Base-by-base conservation (phyloP, 2,888 invertebrate species). In the Oxyteleia sp. region DNA sequence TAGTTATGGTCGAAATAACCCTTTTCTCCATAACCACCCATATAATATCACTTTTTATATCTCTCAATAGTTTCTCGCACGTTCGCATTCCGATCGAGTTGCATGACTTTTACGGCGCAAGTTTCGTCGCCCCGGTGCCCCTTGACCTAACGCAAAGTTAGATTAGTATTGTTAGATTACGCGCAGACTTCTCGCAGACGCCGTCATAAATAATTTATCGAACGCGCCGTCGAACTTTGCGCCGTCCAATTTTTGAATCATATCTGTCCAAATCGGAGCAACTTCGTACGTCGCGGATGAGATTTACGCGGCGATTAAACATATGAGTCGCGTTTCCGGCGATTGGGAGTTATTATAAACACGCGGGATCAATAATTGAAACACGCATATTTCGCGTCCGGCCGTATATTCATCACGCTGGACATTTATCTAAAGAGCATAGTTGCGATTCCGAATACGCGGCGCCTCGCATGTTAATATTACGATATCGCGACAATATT, bases 91-190 rank as follows among this genome's bases (percentile, higher is more conserved):
- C 20, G 53, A 74, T 74, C 63, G 32, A 15, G 41, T 4, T 20
- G 49, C 55, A 59, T 59, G 76, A 57, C 76, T 59, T 76, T 64
- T 68, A 64, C 71, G 20, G 64, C 23, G 10, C 49, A 79, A 79
- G 55, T 79, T 69, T 69, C 41, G 47, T 41, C 69, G 63, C 57
- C 45, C 13, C 20, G 41, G 49, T 55, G 32, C 41, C 51, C 57
- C 49, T 61, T 68, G 81, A 74, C 74, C 74, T 69, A 69, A 68
- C 55, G 68, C 26, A 53, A 81, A 81, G 74, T 74, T 81, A 68
- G 74, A 81, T 69, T 75, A 63, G 74, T 61, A 81, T 81, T 75
- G 74, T 81, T 75, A 69, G 41, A 74, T 69, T 75, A 68, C 81
- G 38, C 8, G 20, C 49, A 8, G 43, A 59, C 47, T 66, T 53